A percentile compares a stretch with the other conserved stretches of the same genome.
Evolutionary conservation across 1,140 invertebrate genomes (phyloP).

Genomic region (Chrysoperla carnea): DNA sequence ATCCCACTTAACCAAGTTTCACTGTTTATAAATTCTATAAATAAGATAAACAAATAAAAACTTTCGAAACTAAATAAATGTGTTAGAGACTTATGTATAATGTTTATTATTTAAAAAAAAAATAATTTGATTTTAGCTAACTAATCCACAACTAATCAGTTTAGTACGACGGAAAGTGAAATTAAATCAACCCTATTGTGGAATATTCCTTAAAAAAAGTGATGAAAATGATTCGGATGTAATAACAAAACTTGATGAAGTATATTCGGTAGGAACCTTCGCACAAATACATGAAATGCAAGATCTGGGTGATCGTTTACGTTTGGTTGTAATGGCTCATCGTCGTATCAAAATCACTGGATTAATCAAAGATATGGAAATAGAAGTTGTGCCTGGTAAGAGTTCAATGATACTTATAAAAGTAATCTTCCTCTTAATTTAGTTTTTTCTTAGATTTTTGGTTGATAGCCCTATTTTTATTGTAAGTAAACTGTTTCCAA

Average conservation of each 20-base stretch:
- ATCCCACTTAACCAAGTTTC: too few relatives aligned
- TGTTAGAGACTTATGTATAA: too few relatives aligned
- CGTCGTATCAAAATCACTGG: slow-evolving; percentile 66
- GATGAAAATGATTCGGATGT: slow-evolving; percentile 82
- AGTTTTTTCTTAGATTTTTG: slow-evolving; percentile 3
- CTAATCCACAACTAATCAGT: slow-evolving; percentile 76
- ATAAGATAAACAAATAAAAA: too few relatives aligned
- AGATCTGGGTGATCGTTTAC: slow-evolving; percentile 79
- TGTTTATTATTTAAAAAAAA: too few relatives aligned
- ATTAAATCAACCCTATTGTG: slow-evolving; percentile 92
- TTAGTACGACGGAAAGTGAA: slow-evolving; percentile 86
- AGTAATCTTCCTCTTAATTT: slow-evolving; percentile 2
- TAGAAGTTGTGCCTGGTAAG: slow-evolving; percentile 29
- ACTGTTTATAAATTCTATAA: too few relatives aligned
- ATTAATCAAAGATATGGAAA: slow-evolving; percentile 41
- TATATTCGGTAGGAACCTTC: slow-evolving; percentile 89
- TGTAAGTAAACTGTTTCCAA: background rate
- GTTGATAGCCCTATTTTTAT: background rate
- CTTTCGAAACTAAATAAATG: too few relatives aligned
- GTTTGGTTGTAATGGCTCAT: slow-evolving; percentile 89
- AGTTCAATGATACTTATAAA: slow-evolving; percentile 6
- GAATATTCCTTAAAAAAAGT: slow-evolving; percentile 89
- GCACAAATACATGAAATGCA: slow-evolving; percentile 96
- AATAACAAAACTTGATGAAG: slow-evolving; percentile 66
- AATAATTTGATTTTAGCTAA: slow-evolving; percentile 64